Evolutionary conservation across 2,113 vertebrate genomes (phyloP), one percentile per base, ranked within the genome.

Genomic region (Podilymbus podiceps): DNA sequence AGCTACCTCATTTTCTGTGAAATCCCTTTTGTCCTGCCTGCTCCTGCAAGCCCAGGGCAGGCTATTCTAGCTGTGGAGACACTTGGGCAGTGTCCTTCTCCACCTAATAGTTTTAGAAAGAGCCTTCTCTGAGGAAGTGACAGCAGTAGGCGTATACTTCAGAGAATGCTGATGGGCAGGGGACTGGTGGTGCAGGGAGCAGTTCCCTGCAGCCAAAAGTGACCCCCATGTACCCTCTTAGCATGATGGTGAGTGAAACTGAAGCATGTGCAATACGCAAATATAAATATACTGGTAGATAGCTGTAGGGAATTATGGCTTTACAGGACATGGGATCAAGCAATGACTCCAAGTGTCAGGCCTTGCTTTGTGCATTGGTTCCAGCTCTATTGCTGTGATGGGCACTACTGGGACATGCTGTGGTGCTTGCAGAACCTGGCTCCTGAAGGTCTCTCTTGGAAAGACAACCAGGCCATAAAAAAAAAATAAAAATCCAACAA

Each of bases 321-420:
- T 78, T 62, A 15, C 8, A 68, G 44, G n/a, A 31, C 18, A 28
- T 0, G 1, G 62, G 38, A 31, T 55, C 12, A 50, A 62, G 42
- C 33, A 42, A 47, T 24, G n/a, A 13, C 25, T 62, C 11, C 24
- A 11, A 60, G 49, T 47, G 56, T 6, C 83, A 81, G 40, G 7
- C 23, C 86, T 63, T 68, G 52, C 44, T 11, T 35, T 2, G 2
- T 67, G 28, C 33, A 31, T 66, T 5, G 5, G 7, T 4, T 79
- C 53, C 58, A 85, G 42, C 58, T 78, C 1, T 0, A 1, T 68
- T 66, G 50, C 46, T 13, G 4, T 0, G 5, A 20, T 25, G 64
- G 55, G 20, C 25, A 42, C 55, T 11, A 16, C 3, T 3, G 18
- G 27, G 49, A 56, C 3, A 2, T 3, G 10, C 31, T 9, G 4